These are phyloP conservation scores for Ataeniobius toweri DNA, from an alignment of 2,797 vertebrate species.

Conservation along the genomic window DNA sequence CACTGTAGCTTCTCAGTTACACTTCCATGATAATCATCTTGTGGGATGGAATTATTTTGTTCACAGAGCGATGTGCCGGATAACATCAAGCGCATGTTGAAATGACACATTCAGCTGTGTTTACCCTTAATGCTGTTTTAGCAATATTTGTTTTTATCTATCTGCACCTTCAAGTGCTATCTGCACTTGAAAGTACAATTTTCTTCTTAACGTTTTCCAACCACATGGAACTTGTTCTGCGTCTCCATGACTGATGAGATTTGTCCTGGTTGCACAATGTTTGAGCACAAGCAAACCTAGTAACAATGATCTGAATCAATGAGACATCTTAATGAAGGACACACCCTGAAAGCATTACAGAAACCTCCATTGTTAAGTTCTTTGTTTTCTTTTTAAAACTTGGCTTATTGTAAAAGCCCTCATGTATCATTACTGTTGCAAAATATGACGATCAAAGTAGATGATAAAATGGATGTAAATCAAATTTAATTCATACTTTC, in stretches of 20 bases:
- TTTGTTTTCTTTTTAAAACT: slow-evolving; percentile 33
- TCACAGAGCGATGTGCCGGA: slow-evolving; percentile 23
- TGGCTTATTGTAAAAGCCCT: background rate
- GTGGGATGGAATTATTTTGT: slow-evolving; percentile 36
- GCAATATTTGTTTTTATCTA: slow-evolving; percentile 37
- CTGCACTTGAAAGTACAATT: slow-evolving; percentile 23
- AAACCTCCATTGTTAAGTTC: slow-evolving; percentile 12
- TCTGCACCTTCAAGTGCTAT: slow-evolving; percentile 20
- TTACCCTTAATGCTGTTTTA: slow-evolving; percentile 33
- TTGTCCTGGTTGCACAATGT: slow-evolving; percentile 34
- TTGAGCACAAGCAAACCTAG: slow-evolving; percentile 40
- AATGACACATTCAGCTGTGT: slow-evolving; percentile 50
- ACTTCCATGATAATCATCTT: slow-evolving; percentile 30
- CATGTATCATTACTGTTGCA: background rate
- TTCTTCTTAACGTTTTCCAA: slow-evolving; percentile 28
- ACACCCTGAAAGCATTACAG: slow-evolving; percentile 12
- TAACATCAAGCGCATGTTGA: slow-evolving; percentile 19
- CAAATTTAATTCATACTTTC: background rate
- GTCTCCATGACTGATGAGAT: slow-evolving; percentile 32
- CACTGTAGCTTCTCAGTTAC: slow-evolving; percentile 12
- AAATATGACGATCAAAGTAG: background rate
- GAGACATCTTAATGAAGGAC: slow-evolving; percentile 3
- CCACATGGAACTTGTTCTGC: slow-evolving; percentile 19
- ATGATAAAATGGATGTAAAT: background rate
- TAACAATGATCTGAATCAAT: slow-evolving; percentile 37